phyloP scores from a whole-genome alignment of 2,797 vertebrate species.

The Florisuga fusca region DNA sequence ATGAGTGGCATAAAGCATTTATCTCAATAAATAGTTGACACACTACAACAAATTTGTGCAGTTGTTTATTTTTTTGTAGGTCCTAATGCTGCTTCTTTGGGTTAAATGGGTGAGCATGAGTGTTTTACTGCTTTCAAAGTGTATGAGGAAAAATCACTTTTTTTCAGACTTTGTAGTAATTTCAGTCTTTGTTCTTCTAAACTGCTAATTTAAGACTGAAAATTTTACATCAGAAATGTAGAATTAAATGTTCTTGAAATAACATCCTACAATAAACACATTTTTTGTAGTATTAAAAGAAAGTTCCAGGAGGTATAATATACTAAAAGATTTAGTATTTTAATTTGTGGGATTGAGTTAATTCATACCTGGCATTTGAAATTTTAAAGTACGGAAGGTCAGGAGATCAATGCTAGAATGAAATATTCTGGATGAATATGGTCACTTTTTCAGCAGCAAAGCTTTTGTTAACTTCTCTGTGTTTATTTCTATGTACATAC shows the following conservation, averaged over 20 bases:
- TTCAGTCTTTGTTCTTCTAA: neutral
- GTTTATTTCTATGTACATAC: too few relatives aligned
- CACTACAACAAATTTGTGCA: neutral
- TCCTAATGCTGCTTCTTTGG: neutral
- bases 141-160: accelerated
- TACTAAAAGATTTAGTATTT: neutral
- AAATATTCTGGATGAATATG: neutral
- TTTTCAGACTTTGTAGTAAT: neutral
- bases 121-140: neutral
- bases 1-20: neutral
- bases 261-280: neutral
- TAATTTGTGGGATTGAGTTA: neutral
- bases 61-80: neutral
- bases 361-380: neutral
- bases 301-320: neutral
- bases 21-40: neutral
- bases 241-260: neutral
- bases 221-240: neutral
- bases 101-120: neutral
- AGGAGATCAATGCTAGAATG: neutral
- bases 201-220: neutral
- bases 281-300: neutral
- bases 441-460: neutral
- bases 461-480: neutral
- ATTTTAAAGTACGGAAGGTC: neutral